A percentile compares a stretch with the other conserved stretches of the same genome.
Conservation (phyloP, 2,113 vertebrate species). For the Boulengeromyrus knoepffleri region DNA sequence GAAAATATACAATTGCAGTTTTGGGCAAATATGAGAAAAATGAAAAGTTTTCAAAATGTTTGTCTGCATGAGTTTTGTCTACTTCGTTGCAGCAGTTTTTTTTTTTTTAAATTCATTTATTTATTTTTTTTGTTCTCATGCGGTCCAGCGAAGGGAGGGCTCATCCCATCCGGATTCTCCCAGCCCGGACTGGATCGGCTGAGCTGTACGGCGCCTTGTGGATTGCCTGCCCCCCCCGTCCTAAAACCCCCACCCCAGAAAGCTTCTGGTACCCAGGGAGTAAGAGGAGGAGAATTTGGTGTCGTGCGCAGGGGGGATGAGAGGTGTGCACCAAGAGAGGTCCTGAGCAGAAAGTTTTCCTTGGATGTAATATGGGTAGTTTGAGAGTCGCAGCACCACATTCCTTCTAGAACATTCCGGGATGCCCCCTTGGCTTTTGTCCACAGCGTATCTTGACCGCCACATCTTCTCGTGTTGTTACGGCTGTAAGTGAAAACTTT, state of each 20-base stretch:
- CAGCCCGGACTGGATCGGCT: neutral
- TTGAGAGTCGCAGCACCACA: neutral
- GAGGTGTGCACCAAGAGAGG: neutral
- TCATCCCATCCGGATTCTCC: neutral
- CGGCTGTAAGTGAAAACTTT: constrained; percentile 29
- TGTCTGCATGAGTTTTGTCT: neutral
- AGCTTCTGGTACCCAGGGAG: neutral
- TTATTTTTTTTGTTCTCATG: neutral
- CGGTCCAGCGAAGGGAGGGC: neutral
- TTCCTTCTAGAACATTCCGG: neutral
- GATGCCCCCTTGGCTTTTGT: neutral
- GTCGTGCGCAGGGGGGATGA: neutral
- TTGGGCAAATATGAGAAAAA: neutral
- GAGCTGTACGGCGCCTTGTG: neutral
- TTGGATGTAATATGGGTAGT: neutral
- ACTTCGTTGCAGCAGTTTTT: neutral
- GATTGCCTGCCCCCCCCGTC: neutral
- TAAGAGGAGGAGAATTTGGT: neutral
- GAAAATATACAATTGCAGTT: neutral
- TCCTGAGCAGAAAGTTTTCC: neutral
- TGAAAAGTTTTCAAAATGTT: neutral
- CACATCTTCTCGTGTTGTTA: neutral
- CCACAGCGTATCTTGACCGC: neutral
- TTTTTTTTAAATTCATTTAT: neutral
- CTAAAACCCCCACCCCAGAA: neutral